These are phyloP conservation scores for Daptonema setosum DNA, from an alignment of 2,888 invertebrate species.

Conservation along the genomic window DNA sequence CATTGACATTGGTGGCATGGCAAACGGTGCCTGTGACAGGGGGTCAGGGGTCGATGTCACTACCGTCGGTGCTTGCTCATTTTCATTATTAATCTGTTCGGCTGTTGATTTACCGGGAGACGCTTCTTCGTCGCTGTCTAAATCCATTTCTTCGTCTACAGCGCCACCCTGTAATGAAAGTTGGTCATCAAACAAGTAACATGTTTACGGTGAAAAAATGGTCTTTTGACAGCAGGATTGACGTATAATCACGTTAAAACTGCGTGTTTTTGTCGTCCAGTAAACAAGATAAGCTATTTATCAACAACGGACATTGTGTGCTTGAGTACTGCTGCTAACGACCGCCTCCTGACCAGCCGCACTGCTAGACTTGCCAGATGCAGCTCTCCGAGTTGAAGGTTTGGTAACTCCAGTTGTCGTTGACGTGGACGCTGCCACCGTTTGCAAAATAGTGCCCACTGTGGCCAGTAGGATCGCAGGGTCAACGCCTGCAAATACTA, in stretches of 20 bases:
- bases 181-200: too few relatives aligned
- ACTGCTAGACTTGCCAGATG: background rate
- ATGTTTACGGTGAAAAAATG: too few relatives aligned
- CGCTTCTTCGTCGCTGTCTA: background rate
- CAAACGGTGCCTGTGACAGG: background rate
- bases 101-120: background rate
- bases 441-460: slow-evolving; percentile 3
- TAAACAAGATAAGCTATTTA: too few relatives aligned
- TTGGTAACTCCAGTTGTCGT: background rate
- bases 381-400: background rate
- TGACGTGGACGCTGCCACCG: background rate
- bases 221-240: too few relatives aligned
- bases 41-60: background rate
- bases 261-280: too few relatives aligned
- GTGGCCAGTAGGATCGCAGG: slow-evolving; percentile 5
- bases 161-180: too few relatives aligned
- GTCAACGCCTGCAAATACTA: too few relatives aligned
- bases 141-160: background rate
- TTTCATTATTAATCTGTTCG: too few relatives aligned
- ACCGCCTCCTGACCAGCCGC: background rate
- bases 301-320: background rate
- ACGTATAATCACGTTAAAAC: too few relatives aligned
- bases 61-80: background rate
- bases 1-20: background rate
- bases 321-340: background rate